Evolutionary conservation across 2,888 invertebrate genomes (phyloP), one percentile per base, ranked within the genome.

Genomic region (Argyresthia albistria): DNA sequence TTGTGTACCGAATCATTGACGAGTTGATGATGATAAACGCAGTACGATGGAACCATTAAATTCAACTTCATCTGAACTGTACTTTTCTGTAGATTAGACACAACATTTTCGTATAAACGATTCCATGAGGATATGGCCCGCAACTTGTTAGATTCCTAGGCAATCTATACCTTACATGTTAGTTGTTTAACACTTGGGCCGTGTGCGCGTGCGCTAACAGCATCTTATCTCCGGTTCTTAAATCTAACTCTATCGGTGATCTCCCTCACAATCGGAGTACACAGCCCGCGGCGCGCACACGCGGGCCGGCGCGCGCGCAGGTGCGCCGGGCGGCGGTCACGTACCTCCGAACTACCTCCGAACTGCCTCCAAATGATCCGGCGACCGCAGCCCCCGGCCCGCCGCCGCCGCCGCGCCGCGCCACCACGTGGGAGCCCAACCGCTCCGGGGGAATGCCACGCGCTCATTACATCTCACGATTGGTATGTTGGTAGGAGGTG

Each of bases 291-390:
- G 50, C 43, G 55, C 56, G 55, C 53, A 47, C 52, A 53, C 56
- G 53, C 54, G 50, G 53, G 53, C 52, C 53, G 57, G 52, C 43
- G 68, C 65, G 54, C 49, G 49, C 53, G 54, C 55, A 16, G 47
- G 36, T 47, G 46, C 66, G 65, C 66, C 50, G 53, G 57, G 55
- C 54, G 56, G 58, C 60, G 55, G 59, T 64, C 63, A 61, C 64
- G 64, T 59, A 65, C 61, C 60, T 60, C 51, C 54, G 8, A 10
- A 25, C 2, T 39, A 39, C 25, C 25, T 25, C 25, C 25, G 42
- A 42, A 42, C 42, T 42, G 42, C 42, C 42, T 42, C 42, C 42
- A 42, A 42, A 42, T 42, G 42, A 45, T 16, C 14, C 45, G 9
- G 10, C 10, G 45, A 16, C 14, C 45, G 45, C 14, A 16, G 45